These are phyloP conservation scores for Sparidentex hasta DNA, from an alignment of 2,797 vertebrate genomes.

Conservation along the genomic window DNA sequence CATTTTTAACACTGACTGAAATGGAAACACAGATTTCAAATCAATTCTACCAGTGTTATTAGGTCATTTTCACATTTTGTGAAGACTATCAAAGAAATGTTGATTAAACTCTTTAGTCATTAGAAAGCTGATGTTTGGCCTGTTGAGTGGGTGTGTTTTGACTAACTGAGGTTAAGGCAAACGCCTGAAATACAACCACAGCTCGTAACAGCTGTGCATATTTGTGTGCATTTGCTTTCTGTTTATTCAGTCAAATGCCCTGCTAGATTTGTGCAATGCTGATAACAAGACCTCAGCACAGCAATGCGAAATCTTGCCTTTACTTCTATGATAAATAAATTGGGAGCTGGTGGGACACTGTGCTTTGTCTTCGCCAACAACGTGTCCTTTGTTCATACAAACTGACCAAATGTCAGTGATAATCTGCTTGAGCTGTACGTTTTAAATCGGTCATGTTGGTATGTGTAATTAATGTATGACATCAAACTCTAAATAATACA, in stretches of 20 bases:
- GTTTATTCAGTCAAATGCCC: background rate
- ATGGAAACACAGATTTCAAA: background rate
- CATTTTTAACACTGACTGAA: background rate
- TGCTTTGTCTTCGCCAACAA: slow-evolving; percentile 4
- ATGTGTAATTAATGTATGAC: background rate
- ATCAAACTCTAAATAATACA: background rate
- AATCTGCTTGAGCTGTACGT: background rate
- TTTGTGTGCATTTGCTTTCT: slow-evolving; percentile 13
- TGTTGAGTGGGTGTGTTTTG: background rate
- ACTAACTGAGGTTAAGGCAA: background rate
- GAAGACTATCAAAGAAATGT: background rate
- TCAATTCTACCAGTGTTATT: background rate
- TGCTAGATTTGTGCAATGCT: background rate
- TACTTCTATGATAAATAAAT: slow-evolving; percentile 11
- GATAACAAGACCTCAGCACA: background rate
- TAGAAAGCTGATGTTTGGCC: background rate
- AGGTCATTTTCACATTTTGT: background rate
- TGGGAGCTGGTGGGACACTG: background rate
- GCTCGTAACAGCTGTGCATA: background rate
- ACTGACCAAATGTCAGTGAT: background rate
- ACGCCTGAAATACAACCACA: background rate
- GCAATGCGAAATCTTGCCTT: slow-evolving; percentile 7
- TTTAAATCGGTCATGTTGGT: background rate
- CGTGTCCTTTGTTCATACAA: slow-evolving; percentile 11
- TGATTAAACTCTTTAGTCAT: background rate